These are phyloP conservation scores for Melanerpes aurifrons DNA, from an alignment of 2,113 vertebrate genomes.

Conservation along the genomic window DNA sequence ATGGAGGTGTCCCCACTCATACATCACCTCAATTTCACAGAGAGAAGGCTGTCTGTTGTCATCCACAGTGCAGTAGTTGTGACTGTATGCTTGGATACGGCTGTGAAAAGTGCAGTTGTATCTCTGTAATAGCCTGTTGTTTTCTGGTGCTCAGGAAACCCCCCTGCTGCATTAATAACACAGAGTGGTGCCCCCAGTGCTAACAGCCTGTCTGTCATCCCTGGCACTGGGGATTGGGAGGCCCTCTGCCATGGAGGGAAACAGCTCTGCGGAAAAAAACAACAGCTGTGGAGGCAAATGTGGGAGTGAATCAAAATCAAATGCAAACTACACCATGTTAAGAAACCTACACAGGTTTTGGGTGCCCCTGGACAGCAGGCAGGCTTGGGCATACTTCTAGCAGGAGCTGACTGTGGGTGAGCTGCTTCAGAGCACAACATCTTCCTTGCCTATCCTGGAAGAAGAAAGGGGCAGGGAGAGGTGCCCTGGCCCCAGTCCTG, in stretches of 20 bases:
- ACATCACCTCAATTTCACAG: fast-evolving
- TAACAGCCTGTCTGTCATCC: too few species aligned
- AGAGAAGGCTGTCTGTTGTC: background rate
- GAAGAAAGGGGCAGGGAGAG: background rate
- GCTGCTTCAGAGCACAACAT: background rate
- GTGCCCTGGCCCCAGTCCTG: background rate
- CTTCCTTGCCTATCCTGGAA: background rate
- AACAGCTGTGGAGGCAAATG: fast-evolving
- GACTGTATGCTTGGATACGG: background rate
- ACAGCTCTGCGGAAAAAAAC: background rate
- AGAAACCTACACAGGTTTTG: fast-evolving
- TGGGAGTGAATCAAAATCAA: background rate
- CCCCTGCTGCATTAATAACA: background rate
- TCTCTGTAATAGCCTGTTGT: background rate
- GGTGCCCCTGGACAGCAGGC: background rate
- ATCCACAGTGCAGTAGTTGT: background rate
- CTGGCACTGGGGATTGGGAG: fast-evolving
- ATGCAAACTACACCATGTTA: background rate
- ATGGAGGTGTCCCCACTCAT: fast-evolving
- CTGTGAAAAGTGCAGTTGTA: background rate
- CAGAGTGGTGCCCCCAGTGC: background rate
- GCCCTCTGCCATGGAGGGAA: fast-evolving
- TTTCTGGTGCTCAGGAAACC: background rate
- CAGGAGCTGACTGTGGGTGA: background rate
- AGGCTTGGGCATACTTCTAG: fast-evolving